Conservation (phyloP, 2,888 invertebrate genomes). For the Acanthosoma haemorrhoidale region DNA sequence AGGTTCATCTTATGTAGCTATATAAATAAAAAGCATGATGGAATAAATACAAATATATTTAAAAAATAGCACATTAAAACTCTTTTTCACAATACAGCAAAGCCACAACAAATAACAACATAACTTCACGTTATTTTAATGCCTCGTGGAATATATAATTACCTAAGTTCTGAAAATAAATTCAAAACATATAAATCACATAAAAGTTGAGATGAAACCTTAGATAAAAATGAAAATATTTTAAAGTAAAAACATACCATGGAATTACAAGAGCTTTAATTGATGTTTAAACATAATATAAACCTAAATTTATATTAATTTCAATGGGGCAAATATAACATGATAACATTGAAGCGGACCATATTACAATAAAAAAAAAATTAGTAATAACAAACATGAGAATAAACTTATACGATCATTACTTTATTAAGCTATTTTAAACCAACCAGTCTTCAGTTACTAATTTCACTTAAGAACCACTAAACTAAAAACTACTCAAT, state of each 20-base stretch:
- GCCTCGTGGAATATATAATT: not conserved
- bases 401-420: not conserved
- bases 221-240: no score
- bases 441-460: constrained; percentile 13
- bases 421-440: not conserved
- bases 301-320: not conserved
- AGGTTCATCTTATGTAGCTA: no score
- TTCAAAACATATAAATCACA: constrained; percentile 14
- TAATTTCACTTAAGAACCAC: constrained; percentile 8
- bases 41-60: constrained; percentile 30
- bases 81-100: constrained; percentile 12
- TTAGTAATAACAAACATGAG: constrained; percentile 10
- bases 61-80: constrained; percentile 29
- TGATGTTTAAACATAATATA: not conserved
- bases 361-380: constrained; percentile 1
- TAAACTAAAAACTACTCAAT: not conserved
- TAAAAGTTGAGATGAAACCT: not conserved
- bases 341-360: not conserved
- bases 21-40: not conserved
- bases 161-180: constrained; percentile 11
- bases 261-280: constrained; percentile 3
- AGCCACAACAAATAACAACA: constrained; percentile 25
- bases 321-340: not conserved
- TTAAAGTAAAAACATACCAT: constrained; percentile 6
- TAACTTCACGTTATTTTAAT: constrained; percentile 16